Evolutionary conservation across 2,888 invertebrate species (phyloP), one percentile per base, ranked within the genome.

Genomic region (Eupithecia inturbata): DNA sequence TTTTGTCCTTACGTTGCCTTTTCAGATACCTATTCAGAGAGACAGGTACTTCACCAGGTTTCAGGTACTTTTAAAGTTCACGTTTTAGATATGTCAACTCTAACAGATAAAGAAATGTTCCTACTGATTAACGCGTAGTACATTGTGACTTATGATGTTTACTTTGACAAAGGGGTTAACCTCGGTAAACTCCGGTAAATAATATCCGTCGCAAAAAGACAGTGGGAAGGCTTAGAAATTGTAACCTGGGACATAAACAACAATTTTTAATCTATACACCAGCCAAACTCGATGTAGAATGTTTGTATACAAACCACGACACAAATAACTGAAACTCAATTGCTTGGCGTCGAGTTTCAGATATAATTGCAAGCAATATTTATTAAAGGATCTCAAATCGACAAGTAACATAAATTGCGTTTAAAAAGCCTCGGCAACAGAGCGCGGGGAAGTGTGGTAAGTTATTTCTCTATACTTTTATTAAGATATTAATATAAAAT

Each of bases 121-220:
- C 57, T 57, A 26, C 57, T 57, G 57, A 57, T 57, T 45, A 19
- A 57, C 26, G 12, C 26, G 10, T n/a, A 31, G n/a, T 26, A 53
- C 53, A 53, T 53, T 49, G 22, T 57, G 22, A 57, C 62, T 31
- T 62, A 62, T 9, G 45, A 79, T 80, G 73, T 80, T 79, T 80
- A 79, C 78, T 76, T 79, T 72, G 74, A 71, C 74, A 79, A 75
- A 78, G 80, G 73, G 79, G 78, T 80, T 79, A 80, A 76, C 80
- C 78, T 77, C 79, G 72, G 75, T 76, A 70, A 77, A 79, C 77
- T 80, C 78, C 45, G 72, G 74, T 77, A 79, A 79, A 80, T 80
- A 80, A 80, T 78, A 80, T 76, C 78, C 75, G 74, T 73, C 73
- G 72, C 67, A 75, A 77, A 75, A 77, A 76, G 74, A 75, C 70